A percentile compares a stretch with the other conserved stretches of the same genome.
These are phyloP conservation scores for Eudasyphora cyanicolor DNA, from an alignment of 2,888 invertebrate genomes.

Conservation along the genomic window DNA sequence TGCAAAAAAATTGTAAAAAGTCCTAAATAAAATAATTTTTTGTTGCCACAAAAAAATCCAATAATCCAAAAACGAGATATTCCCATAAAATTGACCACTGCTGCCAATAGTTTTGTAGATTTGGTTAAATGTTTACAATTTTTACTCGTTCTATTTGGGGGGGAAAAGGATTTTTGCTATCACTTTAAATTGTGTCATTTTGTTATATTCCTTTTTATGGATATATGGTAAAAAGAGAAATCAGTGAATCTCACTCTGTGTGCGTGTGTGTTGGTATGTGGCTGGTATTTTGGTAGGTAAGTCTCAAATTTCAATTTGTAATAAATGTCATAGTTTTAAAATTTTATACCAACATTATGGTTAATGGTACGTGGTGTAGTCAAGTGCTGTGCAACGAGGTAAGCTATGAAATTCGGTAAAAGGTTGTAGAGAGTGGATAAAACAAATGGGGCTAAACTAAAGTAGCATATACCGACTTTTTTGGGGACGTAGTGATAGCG, in stretches of 20 bases:
- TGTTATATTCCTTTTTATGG: neutral
- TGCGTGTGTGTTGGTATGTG: neutral
- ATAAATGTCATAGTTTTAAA: slow-evolving; percentile 73
- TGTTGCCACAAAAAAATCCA: neutral
- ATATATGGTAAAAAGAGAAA: neutral
- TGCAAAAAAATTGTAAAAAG: too few species aligned
- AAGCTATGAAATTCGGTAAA: neutral
- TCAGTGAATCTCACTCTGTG: neutral
- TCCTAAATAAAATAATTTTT: too few species aligned
- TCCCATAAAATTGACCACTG: neutral
- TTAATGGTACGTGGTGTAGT: slow-evolving; percentile 18
- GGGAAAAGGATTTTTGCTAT: neutral
- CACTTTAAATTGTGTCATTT: neutral
- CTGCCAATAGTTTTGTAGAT: neutral
- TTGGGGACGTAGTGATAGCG: too few species aligned
- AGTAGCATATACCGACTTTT: too few species aligned
- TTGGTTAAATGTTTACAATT: slow-evolving; percentile 12
- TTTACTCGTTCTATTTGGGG: neutral
- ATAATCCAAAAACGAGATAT: neutral
- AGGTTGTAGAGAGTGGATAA: neutral
- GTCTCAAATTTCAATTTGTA: slow-evolving; percentile 71
- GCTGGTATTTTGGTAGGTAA: slow-evolving; percentile 64
- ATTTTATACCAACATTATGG: slow-evolving; percentile 74
- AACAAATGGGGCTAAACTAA: too few species aligned
- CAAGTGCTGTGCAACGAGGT: neutral